Evolutionary conservation across 1,140 invertebrate genomes (phyloP), one percentile per base, ranked within the genome.

Genomic region (Cecropterus lyciades): DNA sequence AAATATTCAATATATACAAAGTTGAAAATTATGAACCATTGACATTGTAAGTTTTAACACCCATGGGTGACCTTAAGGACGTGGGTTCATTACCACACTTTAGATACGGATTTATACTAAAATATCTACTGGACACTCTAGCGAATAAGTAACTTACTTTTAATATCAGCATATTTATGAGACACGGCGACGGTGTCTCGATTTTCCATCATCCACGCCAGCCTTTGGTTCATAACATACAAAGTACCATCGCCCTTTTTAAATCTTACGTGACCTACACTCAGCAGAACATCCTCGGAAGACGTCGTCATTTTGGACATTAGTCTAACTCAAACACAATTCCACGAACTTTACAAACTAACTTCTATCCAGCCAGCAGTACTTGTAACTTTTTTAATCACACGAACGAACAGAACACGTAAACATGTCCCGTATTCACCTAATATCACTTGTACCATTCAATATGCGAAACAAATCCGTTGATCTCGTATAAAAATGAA

Each of bases 181-280:
- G 97, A 98, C 20, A 99, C 96, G 6, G 96, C 96, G 37, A 99
- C 98, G 1, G 96, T 97, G 77, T 99, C 97, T 77, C 95, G 94
- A 80, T 98, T 97, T 77, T 98, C 96, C 40, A 98, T 94, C 96
- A 99, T 99, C 98, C 98, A 99, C 37, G 97, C 98, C 72, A 99
- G 93, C 75, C 98, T 94, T 92, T 98, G 97, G 70, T 97, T 97
- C 98, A 99, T 99, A 33, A 99, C 94, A 90, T 99, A 99, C 17
- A 99, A 93, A 5, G 96, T 98, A 6, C 98, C 98, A 93, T 99
- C 98, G 67, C 97, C 97, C 93, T 99, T 99, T 91, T 99, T 99
- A 84, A 97, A 98, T 65, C 97, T 95, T 16, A 99, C 98, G 93
- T 98, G 95, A 63, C 96, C 95, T 67, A 99, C 95, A 93, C 98